A percentile compares a stretch with the other conserved stretches of the same genome.
Conservation (phyloP, 2,797 vertebrate species). For the Harpagifer antarcticus region DNA sequence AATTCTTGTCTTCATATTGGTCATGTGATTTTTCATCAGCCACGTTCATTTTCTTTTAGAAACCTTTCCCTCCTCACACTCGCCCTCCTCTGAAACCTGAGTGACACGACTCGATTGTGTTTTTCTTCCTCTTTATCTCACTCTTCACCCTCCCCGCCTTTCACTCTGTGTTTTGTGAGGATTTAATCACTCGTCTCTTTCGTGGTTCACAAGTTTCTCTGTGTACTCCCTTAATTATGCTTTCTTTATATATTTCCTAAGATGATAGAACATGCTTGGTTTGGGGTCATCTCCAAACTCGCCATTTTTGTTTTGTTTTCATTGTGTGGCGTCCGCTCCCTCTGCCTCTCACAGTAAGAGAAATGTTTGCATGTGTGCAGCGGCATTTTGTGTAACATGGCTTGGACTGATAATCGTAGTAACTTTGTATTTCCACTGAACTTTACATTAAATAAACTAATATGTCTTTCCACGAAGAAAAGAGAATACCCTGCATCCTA, state of each 20-base stretch:
- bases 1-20: not conserved
- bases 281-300: slow-evolving; percentile 36
- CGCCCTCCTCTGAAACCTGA: slow-evolving; percentile 28
- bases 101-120: not conserved
- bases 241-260: slow-evolving; percentile 44
- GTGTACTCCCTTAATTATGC: slow-evolving; percentile 37
- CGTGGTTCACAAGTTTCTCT: slow-evolving; percentile 20
- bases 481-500: slow-evolving; percentile 64
- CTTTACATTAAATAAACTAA: slow-evolving; percentile 82
- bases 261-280: slow-evolving; percentile 32
- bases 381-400: slow-evolving; percentile 60
- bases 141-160: slow-evolving; percentile 1
- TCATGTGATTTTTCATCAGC: slow-evolving; percentile 2
- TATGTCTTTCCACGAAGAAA: slow-evolving; percentile 73
- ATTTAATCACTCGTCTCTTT: slow-evolving; percentile 16
- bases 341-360: slow-evolving; percentile 59
- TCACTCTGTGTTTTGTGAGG: not conserved
- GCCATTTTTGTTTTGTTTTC: slow-evolving; percentile 49
- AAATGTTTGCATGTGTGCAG: slow-evolving; percentile 63
- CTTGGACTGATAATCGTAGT: slow-evolving; percentile 42
- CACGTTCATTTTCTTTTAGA: not conserved
- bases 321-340: slow-evolving; percentile 39
- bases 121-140: slow-evolving; percentile 23
- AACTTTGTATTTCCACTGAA: slow-evolving; percentile 69
- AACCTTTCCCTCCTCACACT: slow-evolving; percentile 20